Conservation (phyloP, 2,797 vertebrate genomes). For the Megaceryle alcyon region DNA sequence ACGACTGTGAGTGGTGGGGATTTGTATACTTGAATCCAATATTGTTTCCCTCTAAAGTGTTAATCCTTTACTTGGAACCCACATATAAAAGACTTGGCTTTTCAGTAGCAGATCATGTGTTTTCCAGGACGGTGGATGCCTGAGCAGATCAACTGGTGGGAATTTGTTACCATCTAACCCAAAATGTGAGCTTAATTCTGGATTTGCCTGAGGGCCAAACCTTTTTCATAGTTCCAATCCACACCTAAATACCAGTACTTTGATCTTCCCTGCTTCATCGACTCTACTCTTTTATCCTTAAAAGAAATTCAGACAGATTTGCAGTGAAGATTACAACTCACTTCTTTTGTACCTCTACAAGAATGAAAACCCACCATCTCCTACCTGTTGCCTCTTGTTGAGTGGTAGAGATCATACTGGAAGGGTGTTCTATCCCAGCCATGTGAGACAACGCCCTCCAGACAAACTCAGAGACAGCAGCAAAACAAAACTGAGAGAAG, state of each 20-base stretch:
- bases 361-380: background rate
- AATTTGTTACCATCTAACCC: conserved; percentile 20
- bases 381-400: rapidly evolving
- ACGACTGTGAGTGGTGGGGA: background rate
- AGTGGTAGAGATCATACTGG: background rate
- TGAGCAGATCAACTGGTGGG: conserved; percentile 16
- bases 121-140: background rate
- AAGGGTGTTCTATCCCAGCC: background rate
- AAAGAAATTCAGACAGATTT: background rate
- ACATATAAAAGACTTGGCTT: background rate
- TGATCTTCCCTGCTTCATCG: conserved; percentile 4
- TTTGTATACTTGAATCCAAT: background rate
- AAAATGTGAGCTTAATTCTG: conserved; percentile 8
- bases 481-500: background rate
- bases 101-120: background rate
- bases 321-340: background rate
- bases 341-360: background rate
- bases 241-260: conserved; percentile 5
- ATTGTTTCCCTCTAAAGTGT: background rate
- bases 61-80: conserved; percentile 26
- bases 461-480: background rate
- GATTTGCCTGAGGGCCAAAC: conserved; percentile 25
- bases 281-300: background rate
- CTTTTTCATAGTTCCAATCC: background rate
- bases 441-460: background rate